phyloP scores from a whole-genome alignment of 53 echinoderm and acorn worm genomes.

The Antedon mediterranea region DNA sequence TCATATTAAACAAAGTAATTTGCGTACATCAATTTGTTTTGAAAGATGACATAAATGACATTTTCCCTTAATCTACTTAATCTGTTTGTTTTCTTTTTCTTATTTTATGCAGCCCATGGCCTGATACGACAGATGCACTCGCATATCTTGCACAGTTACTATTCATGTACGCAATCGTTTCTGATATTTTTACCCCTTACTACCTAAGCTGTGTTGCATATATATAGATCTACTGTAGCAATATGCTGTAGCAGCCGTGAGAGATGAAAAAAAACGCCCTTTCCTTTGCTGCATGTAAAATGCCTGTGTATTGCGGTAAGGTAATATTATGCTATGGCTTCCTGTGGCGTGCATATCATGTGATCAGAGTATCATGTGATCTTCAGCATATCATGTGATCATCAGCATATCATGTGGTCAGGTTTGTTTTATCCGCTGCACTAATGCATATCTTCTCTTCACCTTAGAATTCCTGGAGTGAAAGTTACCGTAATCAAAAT shows the following conservation, averaged over 20 bases:
- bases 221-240: neutral
- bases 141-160: conserved; percentile 19
- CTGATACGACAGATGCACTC: conserved; percentile 11
- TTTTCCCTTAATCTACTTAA: neutral
- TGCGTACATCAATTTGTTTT: neutral
- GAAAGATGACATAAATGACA: neutral
- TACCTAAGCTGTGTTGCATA: neutral
- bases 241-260: neutral
- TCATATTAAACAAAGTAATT: no score
- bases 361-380: neutral
- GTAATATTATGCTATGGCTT: neutral
- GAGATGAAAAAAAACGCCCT: neutral
- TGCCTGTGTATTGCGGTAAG: neutral
- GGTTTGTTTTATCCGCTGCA: neutral
- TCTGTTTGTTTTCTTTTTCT: conserved; percentile 7
- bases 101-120: conserved; percentile 18
- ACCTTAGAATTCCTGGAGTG: neutral
- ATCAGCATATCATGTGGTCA: neutral
- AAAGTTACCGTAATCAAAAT: neutral
- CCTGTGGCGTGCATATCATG: neutral
- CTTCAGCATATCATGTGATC: no score
- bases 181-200: neutral
- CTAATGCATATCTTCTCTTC: neutral
- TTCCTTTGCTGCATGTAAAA: neutral
- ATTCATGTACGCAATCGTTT: conserved; percentile 26